Evolutionary conservation across 2,888 invertebrate genomes (phyloP), one percentile per base, ranked within the genome.

Genomic region (Sinotaia quadrata): DNA sequence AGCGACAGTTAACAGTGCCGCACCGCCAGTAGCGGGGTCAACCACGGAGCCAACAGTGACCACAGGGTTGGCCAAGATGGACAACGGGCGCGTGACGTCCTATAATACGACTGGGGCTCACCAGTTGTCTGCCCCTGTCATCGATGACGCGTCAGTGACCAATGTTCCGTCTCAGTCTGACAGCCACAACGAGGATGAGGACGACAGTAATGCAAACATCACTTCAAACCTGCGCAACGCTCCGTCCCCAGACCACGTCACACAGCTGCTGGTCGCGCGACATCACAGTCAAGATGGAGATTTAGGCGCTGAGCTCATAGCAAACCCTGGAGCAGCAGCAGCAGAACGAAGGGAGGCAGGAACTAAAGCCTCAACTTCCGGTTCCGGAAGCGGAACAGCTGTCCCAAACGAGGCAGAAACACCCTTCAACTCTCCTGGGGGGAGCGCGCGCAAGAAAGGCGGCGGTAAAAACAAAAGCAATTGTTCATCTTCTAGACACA

Each of bases 271-370:
- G 36, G 37, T 59, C 21, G 29, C 29, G 41, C 67, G 52, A 31
- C 67, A 18, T 31, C 49, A 51, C 37, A 33, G 5, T 15, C n/a
- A 59, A n/a, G 58, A 59, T 41, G 59, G 51, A 2, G 67, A 67
- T 33, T 24, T 59, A 31, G 95, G 95, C 76, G 94, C 95, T 1
- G 95, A 95, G 85, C 95, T 95, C 87, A 95, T 96, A 89, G 90
- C 96, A 78, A 94, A 95, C 37, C 95, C 96, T 3, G 95, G 95
- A 69, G 93, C 93, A 0, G 78, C 78, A 52, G 79, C 78, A 57
- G 27, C 78, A 21, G 81, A 79, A 56, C 63, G 74, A 68, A 58
- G 66, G 29, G 74, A 74, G 54, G 62, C 60, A 1, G 63, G 67
- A 15, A 72, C 69, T 15, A 61, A 61, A 27, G 66, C 59, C 31